Percentiles rank a stretch among this genome's conserved stretches.
Evolutionary conservation across 2,113 vertebrate genomes (phyloP).

Genomic region (Geothlypis trichas): DNA sequence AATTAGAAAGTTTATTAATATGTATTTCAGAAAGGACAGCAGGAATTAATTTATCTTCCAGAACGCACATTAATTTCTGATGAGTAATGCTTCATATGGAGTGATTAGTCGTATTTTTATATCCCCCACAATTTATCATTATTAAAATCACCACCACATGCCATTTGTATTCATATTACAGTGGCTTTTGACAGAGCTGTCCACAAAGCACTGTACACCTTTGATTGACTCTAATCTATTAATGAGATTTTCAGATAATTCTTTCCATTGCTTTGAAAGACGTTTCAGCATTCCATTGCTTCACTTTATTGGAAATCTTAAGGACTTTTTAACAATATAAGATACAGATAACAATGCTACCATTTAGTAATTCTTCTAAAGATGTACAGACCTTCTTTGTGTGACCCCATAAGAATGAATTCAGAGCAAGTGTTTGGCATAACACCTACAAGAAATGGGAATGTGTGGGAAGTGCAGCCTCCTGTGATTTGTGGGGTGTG

Average conservation of each 20-base stretch:
- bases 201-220: background rate
- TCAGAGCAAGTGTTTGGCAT: background rate
- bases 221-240: background rate
- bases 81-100: background rate
- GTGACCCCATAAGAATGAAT: background rate
- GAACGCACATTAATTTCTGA: background rate
- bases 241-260: background rate
- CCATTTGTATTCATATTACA: background rate
- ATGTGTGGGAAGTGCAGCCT: rapidly evolving
- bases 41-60: background rate
- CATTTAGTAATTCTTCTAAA: background rate
- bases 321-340: background rate
- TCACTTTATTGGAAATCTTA: background rate
- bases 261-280: background rate
- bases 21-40: background rate
- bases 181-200: background rate
- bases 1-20: background rate
- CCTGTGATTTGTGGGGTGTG: background rate
- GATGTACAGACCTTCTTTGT: background rate
- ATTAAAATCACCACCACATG: background rate
- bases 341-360: background rate
- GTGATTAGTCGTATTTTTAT: constrained; percentile 5
- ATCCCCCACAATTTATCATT: background rate
- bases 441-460: background rate
- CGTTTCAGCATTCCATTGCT: background rate